Evolutionary conservation across 2,113 vertebrate genomes (phyloP), one percentile per base, ranked within the genome.

Genomic region (Corvus moneduloides): DNA sequence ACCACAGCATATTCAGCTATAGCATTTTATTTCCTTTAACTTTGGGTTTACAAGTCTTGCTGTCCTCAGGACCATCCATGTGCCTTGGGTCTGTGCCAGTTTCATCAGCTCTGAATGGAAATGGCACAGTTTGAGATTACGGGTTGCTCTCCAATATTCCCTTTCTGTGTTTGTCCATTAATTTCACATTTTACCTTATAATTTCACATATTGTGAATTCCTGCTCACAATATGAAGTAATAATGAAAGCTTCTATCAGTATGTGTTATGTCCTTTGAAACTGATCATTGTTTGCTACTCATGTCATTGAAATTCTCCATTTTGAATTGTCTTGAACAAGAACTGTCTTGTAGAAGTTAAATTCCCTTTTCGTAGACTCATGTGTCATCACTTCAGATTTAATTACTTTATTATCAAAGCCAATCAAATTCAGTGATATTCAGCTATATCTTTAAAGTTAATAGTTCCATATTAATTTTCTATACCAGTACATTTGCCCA

Each of bases 1-100:
- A 35, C 78, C 32, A 41, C 5, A 83, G 8, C 81, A 41, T 63
- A 37, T 69, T 54, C 73, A 94, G 68, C 85, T 84, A 68, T 15
- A 77, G 64, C 55, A 30, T 82, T 95, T 96, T 51, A 49, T 92
- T 96, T 85, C 85, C 43, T 95, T 46, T 84, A 87, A 58, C 46
- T 11, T 78, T 92, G 30, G 59, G 86, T 93, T 94, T 28, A 62
- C 27, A 59, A 13, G 26, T 28, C 44, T 75, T 82, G 17, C 37
- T 89, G 75, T 93, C 69, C n/a, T 14, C 28, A 19, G 15, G 88
- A 55, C 55, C 48, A 27, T 90, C 18, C 41, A 28, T 79, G 63
- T 88, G 19, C 46, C 88, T 75, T 73, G 58, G 48, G 61, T 91
- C 76, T 82, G 67, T 55, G 46, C 76, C 85, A 69, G 27, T 97